These are phyloP conservation scores for Scarus forsteni DNA, from an alignment of 2,797 vertebrate genomes.

Conservation along the genomic window DNA sequence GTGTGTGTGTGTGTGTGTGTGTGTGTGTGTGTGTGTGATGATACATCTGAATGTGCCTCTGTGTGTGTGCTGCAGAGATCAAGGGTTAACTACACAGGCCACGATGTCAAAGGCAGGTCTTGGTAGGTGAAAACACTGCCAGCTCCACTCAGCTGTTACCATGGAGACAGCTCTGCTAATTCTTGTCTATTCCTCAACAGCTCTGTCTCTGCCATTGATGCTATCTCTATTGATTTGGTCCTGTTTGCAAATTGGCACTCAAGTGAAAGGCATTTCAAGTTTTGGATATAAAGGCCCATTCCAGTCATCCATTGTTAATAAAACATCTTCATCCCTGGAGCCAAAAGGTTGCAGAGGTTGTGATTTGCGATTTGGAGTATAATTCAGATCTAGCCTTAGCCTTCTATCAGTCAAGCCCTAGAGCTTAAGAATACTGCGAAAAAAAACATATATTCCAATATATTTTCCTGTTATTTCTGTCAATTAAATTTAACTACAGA, in stretches of 20 bases:
- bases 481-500: too few relatives aligned
- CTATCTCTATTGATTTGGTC: conserved; percentile 45
- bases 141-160: conserved; percentile 71
- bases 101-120: conserved; percentile 73
- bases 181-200: conserved; percentile 48
- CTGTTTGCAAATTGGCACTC: conserved; percentile 34
- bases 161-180: conserved; percentile 74
- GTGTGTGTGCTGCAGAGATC: conserved; percentile 72
- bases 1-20: neutral
- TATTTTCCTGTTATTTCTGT: too few relatives aligned
- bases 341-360: neutral
- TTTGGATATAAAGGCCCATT: conserved; percentile 8
- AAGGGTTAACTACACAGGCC: conserved; percentile 78
- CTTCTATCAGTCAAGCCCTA: too few relatives aligned
- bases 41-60: conserved; percentile 49
- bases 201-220: conserved; percentile 41
- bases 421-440: too few relatives aligned
- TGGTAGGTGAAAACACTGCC: conserved; percentile 63
- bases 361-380: neutral
- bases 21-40: conserved; percentile 28
- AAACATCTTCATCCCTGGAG: neutral
- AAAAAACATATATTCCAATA: too few relatives aligned
- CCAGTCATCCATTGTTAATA: conserved; percentile 7
- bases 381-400: too few relatives aligned
- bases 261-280: conserved; percentile 31